Evolutionary conservation across 1,140 invertebrate genomes (phyloP).

Genomic region (Lanistes nyassanus): DNA sequence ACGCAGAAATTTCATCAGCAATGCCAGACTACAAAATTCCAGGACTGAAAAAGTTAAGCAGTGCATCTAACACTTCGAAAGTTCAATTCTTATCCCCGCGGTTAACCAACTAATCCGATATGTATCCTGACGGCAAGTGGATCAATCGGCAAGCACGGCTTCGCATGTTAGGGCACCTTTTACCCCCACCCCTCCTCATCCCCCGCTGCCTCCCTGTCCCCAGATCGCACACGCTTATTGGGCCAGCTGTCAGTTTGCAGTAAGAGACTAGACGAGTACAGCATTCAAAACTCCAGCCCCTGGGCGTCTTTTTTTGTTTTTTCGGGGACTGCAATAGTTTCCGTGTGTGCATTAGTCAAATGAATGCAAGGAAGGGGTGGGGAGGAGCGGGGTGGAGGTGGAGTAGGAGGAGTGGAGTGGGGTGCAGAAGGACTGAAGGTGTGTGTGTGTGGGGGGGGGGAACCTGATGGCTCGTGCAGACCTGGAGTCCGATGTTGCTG

Average conservation of each 20-base stretch:
- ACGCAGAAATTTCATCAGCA: no score
- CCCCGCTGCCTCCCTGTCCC: background rate
- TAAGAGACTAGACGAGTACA: background rate
- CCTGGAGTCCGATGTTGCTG: background rate
- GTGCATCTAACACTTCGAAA: no score
- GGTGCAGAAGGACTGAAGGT: background rate
- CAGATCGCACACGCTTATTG: background rate
- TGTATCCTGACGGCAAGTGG: no score
- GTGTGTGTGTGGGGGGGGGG: background rate
- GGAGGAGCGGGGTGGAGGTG: background rate
- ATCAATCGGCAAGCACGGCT: no score
- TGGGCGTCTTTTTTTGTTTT: background rate
- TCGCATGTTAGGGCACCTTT: no score
- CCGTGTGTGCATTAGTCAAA: background rate
- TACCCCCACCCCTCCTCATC: no score
- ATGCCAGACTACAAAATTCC: no score
- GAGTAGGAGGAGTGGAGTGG: background rate
- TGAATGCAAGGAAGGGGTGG: background rate
- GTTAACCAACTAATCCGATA: no score
- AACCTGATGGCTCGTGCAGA: background rate
- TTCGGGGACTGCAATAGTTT: background rate
- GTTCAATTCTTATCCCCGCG: no score
- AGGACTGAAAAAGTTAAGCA: no score
- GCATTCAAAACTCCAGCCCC: background rate
- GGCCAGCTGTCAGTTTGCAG: background rate